These are phyloP conservation scores for Pinna nobilis DNA, from an alignment of 1,140 invertebrate genomes.

Conservation along the genomic window DNA sequence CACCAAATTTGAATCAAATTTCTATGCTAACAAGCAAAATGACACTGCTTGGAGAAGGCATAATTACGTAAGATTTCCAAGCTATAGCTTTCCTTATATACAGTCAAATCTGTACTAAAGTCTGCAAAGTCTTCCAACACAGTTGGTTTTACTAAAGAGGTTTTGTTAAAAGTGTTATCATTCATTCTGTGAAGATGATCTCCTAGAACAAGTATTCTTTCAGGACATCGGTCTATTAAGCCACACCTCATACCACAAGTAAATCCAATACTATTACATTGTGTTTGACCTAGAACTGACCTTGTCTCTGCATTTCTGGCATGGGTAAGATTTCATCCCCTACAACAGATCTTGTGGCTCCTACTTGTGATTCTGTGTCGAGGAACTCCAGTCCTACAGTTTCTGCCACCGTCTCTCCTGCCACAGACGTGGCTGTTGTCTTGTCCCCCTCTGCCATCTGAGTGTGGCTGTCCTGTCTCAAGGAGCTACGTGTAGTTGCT, in stretches of 20 bases:
- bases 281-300: constrained; percentile 22
- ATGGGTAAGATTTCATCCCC: constrained; percentile 36
- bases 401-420: constrained; percentile 30
- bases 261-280: constrained; percentile 9
- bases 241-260: constrained; percentile 64
- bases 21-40: too few relatives aligned
- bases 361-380: constrained; percentile 36
- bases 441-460: constrained; percentile 8
- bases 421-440: constrained; percentile 18
- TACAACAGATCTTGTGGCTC: constrained; percentile 29
- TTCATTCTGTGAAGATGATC: too few relatives aligned
- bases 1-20: too few relatives aligned
- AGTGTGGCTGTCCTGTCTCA: constrained; percentile 51
- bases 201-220: too few relatives aligned
- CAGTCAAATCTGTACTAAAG: too few relatives aligned
- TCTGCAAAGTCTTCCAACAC: too few relatives aligned
- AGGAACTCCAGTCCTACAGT: constrained; percentile 13
- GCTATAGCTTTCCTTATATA: too few relatives aligned
- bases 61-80: too few relatives aligned
- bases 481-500: constrained; percentile 45
- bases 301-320: constrained; percentile 49
- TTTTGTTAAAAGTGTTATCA: too few relatives aligned
- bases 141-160: too few relatives aligned
- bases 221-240: constrained; percentile 69
- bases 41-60: too few relatives aligned